These are phyloP conservation scores for Melieria omissa DNA, from an alignment of 2,888 invertebrate species.

Conservation along the genomic window DNA sequence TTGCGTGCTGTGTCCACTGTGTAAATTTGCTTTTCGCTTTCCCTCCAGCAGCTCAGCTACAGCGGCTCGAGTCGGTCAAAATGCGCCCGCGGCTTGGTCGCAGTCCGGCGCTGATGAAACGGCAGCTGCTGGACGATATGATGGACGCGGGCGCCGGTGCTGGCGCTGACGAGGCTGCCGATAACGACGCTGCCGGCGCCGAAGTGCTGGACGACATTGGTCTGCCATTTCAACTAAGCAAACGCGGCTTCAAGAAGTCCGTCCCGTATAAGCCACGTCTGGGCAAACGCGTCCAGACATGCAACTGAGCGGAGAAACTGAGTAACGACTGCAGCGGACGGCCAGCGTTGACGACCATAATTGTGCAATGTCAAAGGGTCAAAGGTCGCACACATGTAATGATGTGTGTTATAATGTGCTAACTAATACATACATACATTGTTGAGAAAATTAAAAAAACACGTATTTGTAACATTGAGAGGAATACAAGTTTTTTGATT, in stretches of 20 bases:
- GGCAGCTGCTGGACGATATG: neutral
- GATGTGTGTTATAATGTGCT: too few species aligned
- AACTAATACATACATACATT: too few species aligned
- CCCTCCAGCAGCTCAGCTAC: constrained; percentile 13
- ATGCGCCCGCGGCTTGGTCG: constrained; percentile 68
- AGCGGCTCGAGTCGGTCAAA: constrained; percentile 17
- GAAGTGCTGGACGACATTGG: constrained; percentile 43
- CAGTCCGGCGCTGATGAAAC: constrained; percentile 58
- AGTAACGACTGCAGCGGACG: too few species aligned
- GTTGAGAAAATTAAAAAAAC: too few species aligned
- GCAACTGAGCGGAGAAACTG: too few species aligned
- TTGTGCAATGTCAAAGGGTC: too few species aligned
- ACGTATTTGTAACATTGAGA: too few species aligned
- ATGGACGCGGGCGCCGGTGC: constrained; percentile 28
- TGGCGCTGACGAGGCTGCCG: constrained; percentile 27
- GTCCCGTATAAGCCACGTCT: constrained; percentile 67
- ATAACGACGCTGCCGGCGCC: constrained; percentile 42
- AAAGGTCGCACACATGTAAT: too few species aligned
- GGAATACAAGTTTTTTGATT: too few species aligned
- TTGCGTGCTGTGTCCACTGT: neutral
- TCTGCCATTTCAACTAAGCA: constrained; percentile 66
- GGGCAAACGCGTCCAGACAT: constrained; percentile 61
- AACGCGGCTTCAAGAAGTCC: constrained; percentile 68
- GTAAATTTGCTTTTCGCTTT: neutral
- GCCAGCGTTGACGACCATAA: too few species aligned